Base-by-base conservation (phyloP, 2,797 vertebrate genomes). In the Centropyge bicolor region DNA sequence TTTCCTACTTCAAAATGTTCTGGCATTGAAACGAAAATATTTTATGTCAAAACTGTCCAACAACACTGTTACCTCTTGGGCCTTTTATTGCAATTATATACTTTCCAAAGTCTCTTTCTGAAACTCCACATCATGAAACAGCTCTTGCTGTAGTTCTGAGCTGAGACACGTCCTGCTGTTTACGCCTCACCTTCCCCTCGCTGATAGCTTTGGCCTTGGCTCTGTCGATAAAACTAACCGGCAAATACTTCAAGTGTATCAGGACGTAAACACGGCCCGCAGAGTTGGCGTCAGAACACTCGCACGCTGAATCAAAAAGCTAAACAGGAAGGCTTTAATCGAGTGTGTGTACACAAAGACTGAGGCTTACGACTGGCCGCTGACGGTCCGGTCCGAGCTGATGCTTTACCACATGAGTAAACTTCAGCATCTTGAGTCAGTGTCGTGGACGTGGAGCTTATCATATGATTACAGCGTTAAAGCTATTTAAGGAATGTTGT, bases 321-420 rank as follows among this genome's bases (percentile, higher is more conserved):
- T 70, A 93, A 95, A 94, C 93, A 93, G 90, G 90, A 94, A 93
- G 88, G 65, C 62, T 79, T 84, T 82, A 79, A 87, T 93, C 16
- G 16, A 71, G 71, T 54, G 51, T 87, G 86, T 88, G 88, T 91
- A 63, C 73, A 87, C 76, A 80, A 62, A 43, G 64, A 22, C 46
- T 38, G 17, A 51, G 62, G 14, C 70, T 76, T 57, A 48, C 54
- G 40, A 3, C 69, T 62, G 65, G 65, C 72, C 52, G 17, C 41
- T 46, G 67, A 35, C 24, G 4, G 8, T 38, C 14, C 31, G 4
- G 19, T 45, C 52, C 51, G 66, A 43, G 9, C 13, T 10, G 3
- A 43, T 48, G 51, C 36, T 61, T 80, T 75, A 62, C 38, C 40
- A 46, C 48, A 5, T 16, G 12, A 77, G 48, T 79, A 74, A 81